Percentiles rank a stretch among this genome's conserved stretches.
These are phyloP conservation scores for Aegotheles bennettii DNA, from an alignment of 2,113 vertebrate genomes.

Conservation along the genomic window DNA sequence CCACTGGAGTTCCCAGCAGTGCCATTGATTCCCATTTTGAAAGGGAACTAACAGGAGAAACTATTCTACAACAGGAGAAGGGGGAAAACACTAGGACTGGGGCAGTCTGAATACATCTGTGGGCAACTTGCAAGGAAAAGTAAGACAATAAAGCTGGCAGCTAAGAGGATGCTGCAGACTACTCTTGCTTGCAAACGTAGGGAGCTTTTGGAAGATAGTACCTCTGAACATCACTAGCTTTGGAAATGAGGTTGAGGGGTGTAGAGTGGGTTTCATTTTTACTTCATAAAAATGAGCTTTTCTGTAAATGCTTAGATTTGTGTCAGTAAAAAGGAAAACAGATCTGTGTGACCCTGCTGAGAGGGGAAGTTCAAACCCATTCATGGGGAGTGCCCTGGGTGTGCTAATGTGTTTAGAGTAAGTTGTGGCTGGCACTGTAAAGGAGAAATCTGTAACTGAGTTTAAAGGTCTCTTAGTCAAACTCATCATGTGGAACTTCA, in stretches of 20 bases:
- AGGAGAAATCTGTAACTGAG: neutral
- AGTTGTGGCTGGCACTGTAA: neutral
- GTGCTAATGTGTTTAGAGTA: neutral
- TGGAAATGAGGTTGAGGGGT: neutral
- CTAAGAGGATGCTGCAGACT: neutral
- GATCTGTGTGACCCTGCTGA: neutral
- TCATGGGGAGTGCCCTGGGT: neutral
- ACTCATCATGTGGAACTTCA: neutral
- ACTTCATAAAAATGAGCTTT: neutral
- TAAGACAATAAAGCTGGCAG: neutral
- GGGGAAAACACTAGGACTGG: neutral
- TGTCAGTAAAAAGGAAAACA: neutral
- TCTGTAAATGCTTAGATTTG: neutral
- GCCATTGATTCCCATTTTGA: fast-evolving
- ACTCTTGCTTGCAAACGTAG: neutral
- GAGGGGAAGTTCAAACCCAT: neutral
- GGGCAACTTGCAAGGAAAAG: neutral
- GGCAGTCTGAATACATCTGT: neutral
- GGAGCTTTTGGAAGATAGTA: neutral
- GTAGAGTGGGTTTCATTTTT: neutral
- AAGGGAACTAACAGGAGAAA: neutral
- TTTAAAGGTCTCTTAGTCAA: neutral
- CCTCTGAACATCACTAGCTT: neutral
- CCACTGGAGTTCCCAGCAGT: neutral
- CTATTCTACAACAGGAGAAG: neutral